A percentile compares a stretch with the other conserved stretches of the same genome.
These are phyloP conservation scores for Drosophila nr. perissopoda DNA, from an alignment of 2,888 invertebrate species.

Conservation along the genomic window DNA sequence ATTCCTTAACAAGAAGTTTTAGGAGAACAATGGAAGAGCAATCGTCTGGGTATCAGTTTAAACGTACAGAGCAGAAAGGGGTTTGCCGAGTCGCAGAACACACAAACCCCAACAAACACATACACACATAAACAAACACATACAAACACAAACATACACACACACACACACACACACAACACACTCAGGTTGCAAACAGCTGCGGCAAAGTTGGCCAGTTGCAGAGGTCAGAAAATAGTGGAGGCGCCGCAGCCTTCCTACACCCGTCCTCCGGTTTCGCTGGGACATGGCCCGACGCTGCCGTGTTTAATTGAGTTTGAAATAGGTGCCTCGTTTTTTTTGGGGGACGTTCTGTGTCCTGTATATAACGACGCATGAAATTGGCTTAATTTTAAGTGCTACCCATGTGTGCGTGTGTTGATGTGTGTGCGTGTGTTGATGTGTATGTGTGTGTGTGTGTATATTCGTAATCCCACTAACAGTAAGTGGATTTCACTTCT, in stretches of 20 bases:
- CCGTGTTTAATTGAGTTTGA: slow-evolving; percentile 80
- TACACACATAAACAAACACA: neutral
- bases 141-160: slow-evolving; percentile 2
- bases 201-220: slow-evolving; percentile 54
- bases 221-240: slow-evolving; percentile 1
- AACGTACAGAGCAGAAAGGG: slow-evolving; percentile 36
- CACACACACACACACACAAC: slow-evolving; percentile 3
- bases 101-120: slow-evolving; percentile 10
- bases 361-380: slow-evolving; percentile 64
- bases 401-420: slow-evolving; percentile 6
- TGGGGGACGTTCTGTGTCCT: slow-evolving; percentile 13
- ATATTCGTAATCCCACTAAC: slow-evolving; percentile 9
- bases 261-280: slow-evolving; percentile 20
- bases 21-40: slow-evolving; percentile 29
- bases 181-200: slow-evolving; percentile 41
- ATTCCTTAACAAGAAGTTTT: slow-evolving; percentile 1
- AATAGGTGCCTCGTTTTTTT: slow-evolving; percentile 70
- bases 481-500: slow-evolving; percentile 20
- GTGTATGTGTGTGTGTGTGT: slow-evolving; percentile 3
- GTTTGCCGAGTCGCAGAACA: slow-evolving; percentile 13
- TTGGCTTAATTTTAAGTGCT: slow-evolving; percentile 70
- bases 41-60: slow-evolving; percentile 44
- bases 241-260: neutral
- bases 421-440: neutral
- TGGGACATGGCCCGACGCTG: slow-evolving; percentile 30